phyloP scores from a whole-genome alignment of 2,113 vertebrate species.

The Nesospiza acunhae region DNA sequence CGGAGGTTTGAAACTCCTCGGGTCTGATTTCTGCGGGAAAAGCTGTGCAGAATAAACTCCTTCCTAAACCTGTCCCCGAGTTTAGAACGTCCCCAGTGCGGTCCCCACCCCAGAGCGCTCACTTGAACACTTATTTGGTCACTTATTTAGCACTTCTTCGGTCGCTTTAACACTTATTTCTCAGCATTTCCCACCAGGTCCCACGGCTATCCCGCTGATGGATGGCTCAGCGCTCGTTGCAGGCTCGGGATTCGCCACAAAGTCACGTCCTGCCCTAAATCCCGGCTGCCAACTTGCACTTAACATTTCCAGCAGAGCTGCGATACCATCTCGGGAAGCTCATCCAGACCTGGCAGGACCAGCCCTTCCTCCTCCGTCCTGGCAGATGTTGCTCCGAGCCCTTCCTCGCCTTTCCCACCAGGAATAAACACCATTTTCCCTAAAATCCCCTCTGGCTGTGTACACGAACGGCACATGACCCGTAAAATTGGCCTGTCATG shows the following conservation, averaged over 20 bases:
- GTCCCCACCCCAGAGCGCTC: accelerated
- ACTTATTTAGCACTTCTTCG: no score
- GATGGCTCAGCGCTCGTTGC: neutral
- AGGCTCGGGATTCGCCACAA: neutral
- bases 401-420: neutral
- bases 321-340: neutral
- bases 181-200: neutral
- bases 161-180: accelerated
- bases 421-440: conserved; percentile 25
- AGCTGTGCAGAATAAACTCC: neutral
- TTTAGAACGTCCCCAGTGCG: accelerated
- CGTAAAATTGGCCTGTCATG: neutral
- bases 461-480: neutral
- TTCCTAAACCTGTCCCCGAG: neutral
- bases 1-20: neutral
- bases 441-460: neutral
- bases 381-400: conserved; percentile 20
- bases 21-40: no score
- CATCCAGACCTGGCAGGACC: neutral
- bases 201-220: neutral
- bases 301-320: neutral
- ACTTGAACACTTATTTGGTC: accelerated
- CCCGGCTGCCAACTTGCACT: neutral
- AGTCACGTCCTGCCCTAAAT: neutral
- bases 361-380: neutral